Base-by-base conservation (phyloP, 2,888 invertebrate species). In the Cynaeus angustus region DNA sequence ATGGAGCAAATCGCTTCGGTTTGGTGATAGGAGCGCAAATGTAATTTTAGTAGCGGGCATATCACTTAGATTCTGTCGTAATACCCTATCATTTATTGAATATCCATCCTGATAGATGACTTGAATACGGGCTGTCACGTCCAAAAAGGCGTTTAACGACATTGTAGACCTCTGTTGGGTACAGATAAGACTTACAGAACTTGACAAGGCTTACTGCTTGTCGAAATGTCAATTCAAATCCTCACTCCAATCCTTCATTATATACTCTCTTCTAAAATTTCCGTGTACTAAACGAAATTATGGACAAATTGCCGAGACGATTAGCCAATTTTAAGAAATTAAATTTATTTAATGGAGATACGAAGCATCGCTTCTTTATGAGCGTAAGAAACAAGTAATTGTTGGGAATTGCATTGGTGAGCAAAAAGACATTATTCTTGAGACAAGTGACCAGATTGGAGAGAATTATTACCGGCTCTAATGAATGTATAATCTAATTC, bases 81-180 rank as follows among this genome's bases (percentile, higher is more conserved):
- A 80, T 79, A 77, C 80, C 78, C 76, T 70, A 80, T 80, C 80
- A 79, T 78, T 81, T 80, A 81, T 79, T 79, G 80, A 79, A 80
- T 78, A 80, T 79, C 79, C 76, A 80, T 79, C 78, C 78, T 79
- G 80, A 81, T 80, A 78, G 79, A 80, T 80, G 79, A 74, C 77
- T 77, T 72, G 75, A 76, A 77, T 77, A 76, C 76, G 76, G 75
- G 75, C 73, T 76, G 79, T 77, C 78, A 78, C 66, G 72, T 69
- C 65, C 72, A 74, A 77, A 77, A 75, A 75, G 77, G 77, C 75
- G 72, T 70, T 74, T 78, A 78, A 78, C 78, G 78, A 75, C 77
- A 72, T 64, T 70, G 74, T 73, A 75, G 74, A 74, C 74, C 75
- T 71, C 75, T 73, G 73, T 68, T 58, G 68, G 67, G 52, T 67